Conservation (phyloP, 2,113 vertebrate species). For the Callocephalon fimbriatum region DNA sequence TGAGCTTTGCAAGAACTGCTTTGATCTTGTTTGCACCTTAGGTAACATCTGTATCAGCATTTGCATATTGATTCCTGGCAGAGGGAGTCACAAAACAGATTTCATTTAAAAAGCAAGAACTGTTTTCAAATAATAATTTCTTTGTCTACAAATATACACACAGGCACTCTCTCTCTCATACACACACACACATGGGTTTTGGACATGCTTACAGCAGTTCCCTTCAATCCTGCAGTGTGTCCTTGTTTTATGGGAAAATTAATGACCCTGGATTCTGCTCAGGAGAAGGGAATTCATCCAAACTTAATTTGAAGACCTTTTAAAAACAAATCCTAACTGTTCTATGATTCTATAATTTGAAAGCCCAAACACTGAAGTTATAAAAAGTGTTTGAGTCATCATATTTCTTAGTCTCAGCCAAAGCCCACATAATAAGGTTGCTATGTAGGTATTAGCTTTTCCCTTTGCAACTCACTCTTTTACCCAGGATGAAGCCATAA, state of each 20-base stretch:
- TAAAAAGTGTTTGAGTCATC: background rate
- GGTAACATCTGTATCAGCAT: background rate
- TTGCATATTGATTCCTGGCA: background rate
- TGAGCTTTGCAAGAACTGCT: background rate
- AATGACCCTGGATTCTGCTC: background rate
- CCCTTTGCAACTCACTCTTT: background rate
- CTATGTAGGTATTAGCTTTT: background rate
- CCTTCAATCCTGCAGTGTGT: background rate
- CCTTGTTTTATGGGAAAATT: background rate
- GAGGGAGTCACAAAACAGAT: background rate
- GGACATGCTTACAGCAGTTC: background rate
- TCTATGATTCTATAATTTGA: background rate
- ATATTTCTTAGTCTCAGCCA: background rate
- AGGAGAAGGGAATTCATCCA: background rate
- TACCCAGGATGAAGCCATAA: background rate
- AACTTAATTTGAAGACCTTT: background rate
- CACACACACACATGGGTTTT: background rate
- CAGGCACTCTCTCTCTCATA: background rate
- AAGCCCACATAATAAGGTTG: background rate
- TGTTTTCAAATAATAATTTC: background rate
- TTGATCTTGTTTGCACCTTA: slow-evolving; percentile 23
- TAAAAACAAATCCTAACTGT: background rate
- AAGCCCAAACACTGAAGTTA: background rate
- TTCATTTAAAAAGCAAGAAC: background rate
- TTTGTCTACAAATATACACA: background rate